phyloP scores from a whole-genome alignment of 2,797 vertebrate species.

The Hypotaenidia okinawae region DNA sequence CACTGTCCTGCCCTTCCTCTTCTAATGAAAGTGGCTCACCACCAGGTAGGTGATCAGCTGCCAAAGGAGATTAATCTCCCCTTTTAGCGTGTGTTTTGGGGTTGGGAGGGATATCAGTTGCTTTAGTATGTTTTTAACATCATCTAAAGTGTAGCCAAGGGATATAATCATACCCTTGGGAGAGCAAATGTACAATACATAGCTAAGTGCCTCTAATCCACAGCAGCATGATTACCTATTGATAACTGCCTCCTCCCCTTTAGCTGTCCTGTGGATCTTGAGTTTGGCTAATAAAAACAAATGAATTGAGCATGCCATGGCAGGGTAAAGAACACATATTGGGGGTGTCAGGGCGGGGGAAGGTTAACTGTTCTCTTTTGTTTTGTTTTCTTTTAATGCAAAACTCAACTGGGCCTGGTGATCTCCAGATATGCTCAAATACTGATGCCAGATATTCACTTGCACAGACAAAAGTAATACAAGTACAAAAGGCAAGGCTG shows the following conservation, averaged over 20 bases:
- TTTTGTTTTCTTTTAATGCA: conserved; percentile 37
- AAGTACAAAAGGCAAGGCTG: conserved; percentile 13
- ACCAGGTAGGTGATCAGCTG: conserved; percentile 23
- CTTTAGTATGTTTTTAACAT: conserved; percentile 59
- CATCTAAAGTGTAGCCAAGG: background rate
- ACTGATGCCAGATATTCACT: conserved; percentile 13
- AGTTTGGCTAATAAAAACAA: conserved; percentile 46
- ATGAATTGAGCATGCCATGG: background rate
- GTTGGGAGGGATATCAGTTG: conserved; percentile 52
- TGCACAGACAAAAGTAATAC: conserved; percentile 36
- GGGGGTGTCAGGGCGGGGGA: background rate
- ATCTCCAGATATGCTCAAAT: conserved; percentile 31
- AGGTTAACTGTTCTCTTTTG: conserved; percentile 25
- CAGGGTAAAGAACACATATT: background rate
- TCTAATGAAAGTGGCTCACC: conserved; percentile 18
- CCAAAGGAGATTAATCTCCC: conserved; percentile 46
- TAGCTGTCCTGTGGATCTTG: background rate
- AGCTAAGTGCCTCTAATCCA: conserved; percentile 24
- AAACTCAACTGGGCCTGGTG: conserved; percentile 25
- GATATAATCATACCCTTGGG: conserved; percentile 36
- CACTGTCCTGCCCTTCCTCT: conserved; percentile 43
- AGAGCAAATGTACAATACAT: conserved; percentile 49
- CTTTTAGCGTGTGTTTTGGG: conserved; percentile 12
- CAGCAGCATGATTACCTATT: conserved; percentile 39
- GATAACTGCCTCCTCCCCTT: conserved; percentile 44